Evolutionary conservation across 2,888 invertebrate species (phyloP).

Genomic region (Drepana falcataria): DNA sequence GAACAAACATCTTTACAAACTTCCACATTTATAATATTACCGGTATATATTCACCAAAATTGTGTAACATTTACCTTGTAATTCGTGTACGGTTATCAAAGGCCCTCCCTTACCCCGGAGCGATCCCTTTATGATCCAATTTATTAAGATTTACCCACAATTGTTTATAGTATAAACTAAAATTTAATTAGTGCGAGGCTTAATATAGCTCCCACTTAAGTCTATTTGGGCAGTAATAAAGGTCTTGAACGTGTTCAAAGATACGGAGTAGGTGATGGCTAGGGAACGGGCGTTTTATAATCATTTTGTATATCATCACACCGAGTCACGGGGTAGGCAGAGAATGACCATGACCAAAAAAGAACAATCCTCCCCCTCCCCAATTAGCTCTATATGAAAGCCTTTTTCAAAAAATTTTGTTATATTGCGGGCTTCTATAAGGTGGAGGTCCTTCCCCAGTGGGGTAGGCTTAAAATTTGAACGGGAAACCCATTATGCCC

Average conservation of each 20-base stretch:
- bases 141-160: slow-evolving; percentile 1
- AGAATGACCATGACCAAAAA: no score
- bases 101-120: neutral
- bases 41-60: neutral
- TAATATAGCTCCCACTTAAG: slow-evolving; percentile 21
- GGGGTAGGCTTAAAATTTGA: no score
- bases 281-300: slow-evolving; percentile 7
- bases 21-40: no score
- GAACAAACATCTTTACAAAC: no score
- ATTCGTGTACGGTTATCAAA: neutral
- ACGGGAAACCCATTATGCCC: no score
- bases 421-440: no score
- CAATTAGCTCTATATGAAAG: no score
- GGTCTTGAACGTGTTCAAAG: slow-evolving; percentile 32
- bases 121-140: slow-evolving; percentile 2
- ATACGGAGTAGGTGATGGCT: slow-evolving; percentile 26
- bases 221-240: slow-evolving; percentile 35
- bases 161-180: slow-evolving; percentile 13
- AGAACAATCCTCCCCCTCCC: no score
- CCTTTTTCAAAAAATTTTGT: no score
- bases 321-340: no score
- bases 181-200: slow-evolving; percentile 26
- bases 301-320: no score
- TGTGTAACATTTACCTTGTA: neutral
- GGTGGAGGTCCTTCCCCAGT: no score